These are phyloP conservation scores for Coreius guichenoti DNA, from an alignment of 2,797 vertebrate genomes.

Conservation along the genomic window DNA sequence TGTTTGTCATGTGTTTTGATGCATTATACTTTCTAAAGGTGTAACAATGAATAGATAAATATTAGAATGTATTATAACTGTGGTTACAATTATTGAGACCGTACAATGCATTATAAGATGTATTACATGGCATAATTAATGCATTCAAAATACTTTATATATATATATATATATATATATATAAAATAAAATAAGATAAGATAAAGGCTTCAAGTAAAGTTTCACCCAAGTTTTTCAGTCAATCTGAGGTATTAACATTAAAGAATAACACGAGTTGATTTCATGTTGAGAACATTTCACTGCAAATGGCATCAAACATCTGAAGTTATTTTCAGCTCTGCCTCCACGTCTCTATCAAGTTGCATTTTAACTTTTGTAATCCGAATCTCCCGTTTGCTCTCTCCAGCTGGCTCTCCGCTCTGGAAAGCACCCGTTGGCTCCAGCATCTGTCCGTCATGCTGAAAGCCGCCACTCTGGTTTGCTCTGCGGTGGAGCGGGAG, in stretches of 20 bases:
- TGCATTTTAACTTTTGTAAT: not conserved
- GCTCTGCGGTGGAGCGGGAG: slow-evolving; percentile 91
- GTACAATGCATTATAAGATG: not conserved
- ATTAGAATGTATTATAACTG: not conserved
- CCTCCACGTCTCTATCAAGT: not conserved
- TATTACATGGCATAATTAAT: no score
- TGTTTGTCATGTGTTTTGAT: not conserved
- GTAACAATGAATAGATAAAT: not conserved
- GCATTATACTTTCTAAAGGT: not conserved
- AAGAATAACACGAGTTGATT: not conserved
- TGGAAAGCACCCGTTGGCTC: slow-evolving; percentile 98
- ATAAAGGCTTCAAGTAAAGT: not conserved
- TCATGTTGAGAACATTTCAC: no score
- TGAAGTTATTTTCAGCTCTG: not conserved
- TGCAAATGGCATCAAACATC: not conserved
- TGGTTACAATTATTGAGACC: not conserved
- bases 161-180: no score
- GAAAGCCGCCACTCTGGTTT: slow-evolving; percentile 93
- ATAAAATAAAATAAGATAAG: no score
- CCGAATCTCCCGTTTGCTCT: not conserved
- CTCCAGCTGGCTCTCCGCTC: slow-evolving; percentile 93
- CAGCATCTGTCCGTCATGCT: slow-evolving; percentile 98
- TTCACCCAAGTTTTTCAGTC: not conserved
- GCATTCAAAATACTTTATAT: no score
- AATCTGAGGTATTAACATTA: not conserved